Base-by-base conservation (phyloP, 2,888 invertebrate genomes). In the Harpalus rufipes region DNA sequence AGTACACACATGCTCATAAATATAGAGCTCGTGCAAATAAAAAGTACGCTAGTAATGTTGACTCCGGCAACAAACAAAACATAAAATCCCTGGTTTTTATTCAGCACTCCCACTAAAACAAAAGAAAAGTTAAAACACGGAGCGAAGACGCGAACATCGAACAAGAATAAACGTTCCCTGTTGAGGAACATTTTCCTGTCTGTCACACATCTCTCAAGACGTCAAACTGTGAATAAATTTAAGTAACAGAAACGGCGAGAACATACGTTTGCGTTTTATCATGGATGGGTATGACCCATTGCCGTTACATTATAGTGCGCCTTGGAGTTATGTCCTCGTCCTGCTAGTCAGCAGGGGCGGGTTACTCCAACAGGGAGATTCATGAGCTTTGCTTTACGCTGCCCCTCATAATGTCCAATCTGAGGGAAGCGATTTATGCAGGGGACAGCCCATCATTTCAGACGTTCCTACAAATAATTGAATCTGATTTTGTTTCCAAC, bases 241-340 rank as follows among this genome's bases (percentile, higher is more conserved):
- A 25, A 80, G 61, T 80, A 80, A 80, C 61, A 61, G 80, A 80
- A 58, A 63, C 80, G 10, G 61, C n/a, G 61, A 80, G 61, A 80
- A 80, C 80, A 80, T 80, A 80, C 59, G 80, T 63, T 80, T 61
- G 61, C 61, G 41, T 80, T 80, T 80, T 80, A 80, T 80, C 80
- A 41, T 14, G 25, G 58, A 25, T 79, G 41, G 56, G 51, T 58
- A 78, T 59, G 59, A 58, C 21, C 21, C 21, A 44, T 41, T 74
- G 10, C 72, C 44, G 72, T 41, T 74, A 41, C 72, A 74, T 74
- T 51, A 74, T 74, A 74, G 68, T 68, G 68, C 72, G 44, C 72
- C 32, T 74, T 74, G 44, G 44, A 44, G 72, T 74, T 74, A 74
- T 74, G 44, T 74, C 41, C 68, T 68, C 41, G 68, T 32, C 44